Base-by-base conservation (phyloP, 2,797 vertebrate species). In the Spizella passerina region DNA sequence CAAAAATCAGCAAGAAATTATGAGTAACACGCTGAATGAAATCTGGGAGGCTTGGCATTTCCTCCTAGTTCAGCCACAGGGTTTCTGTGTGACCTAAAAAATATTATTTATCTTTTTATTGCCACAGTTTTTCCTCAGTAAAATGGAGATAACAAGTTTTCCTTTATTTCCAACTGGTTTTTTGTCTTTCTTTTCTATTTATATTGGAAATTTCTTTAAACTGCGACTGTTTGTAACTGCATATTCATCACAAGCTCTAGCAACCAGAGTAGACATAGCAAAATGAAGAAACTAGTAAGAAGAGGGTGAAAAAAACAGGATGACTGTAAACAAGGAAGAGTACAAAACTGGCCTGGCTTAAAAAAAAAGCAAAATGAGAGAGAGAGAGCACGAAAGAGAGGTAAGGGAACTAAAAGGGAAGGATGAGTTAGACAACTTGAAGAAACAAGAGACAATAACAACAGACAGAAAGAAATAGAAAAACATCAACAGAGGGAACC, bases 1-100 rank as follows among this genome's bases (percentile, higher is more conserved):
- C 79, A 91, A 90, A 95, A 90, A 83, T 83, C 50, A 83, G 39
- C 75, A 92, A 88, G 63, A 92, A 93, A 83, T 88, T 92, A 86
- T 61, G 70, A 93, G 47, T 81, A 78, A 95, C 72, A 57, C 3
- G 4, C 14, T 69, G 63, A 95, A 89, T 88, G 55, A 90, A 90
- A 93, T 86, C 82, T 86, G 79, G 38, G 68, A 93, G 27, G 27
- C 46, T 90, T 96, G 68, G 65, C 53, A 77, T 91, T 94, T 95
- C 38, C 39, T 81, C 16, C 61, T 70, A 26, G 43, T 81, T 85
- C 78, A 86, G n/a, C 79, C 88, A 80, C 84, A 92, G 73, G 46
- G 59, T 79, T 84, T 94, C 77, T 81, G 34, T 38, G n/a, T 57
- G 85, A 91, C 72, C 39, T 71, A 64, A 81, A 83, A 93, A 75